Conservation (phyloP, 1,140 invertebrate genomes). For the Drosophila suzukii region DNA sequence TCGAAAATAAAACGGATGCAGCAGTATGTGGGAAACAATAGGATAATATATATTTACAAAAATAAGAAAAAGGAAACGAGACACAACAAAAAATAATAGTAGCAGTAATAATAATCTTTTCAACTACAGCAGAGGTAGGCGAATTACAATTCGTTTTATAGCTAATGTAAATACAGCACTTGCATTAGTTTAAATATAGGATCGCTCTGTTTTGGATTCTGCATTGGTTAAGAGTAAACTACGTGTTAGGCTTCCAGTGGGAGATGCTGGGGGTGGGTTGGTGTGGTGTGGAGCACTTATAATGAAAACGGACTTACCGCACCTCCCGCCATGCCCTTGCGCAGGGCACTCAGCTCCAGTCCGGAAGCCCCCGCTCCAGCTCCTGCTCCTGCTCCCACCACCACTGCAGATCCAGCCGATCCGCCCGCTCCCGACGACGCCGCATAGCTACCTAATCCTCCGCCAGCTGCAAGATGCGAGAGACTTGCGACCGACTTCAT, state of each 20-base stretch:
- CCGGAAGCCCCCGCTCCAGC: conserved; percentile 34
- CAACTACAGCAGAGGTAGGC: conserved; percentile 37
- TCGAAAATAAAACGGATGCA: conserved; percentile 69
- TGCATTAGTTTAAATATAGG: conserved; percentile 35
- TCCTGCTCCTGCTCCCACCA: conserved; percentile 31
- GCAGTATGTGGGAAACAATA: conserved; percentile 41
- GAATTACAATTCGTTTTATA: conserved; percentile 39
- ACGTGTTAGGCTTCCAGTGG: conserved; percentile 64
- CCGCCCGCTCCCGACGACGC: conserved; percentile 30
- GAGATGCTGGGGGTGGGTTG: conserved; percentile 48
- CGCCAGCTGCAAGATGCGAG: conserved; percentile 59
- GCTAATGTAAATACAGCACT: conserved; percentile 31
- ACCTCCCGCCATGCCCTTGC: conserved; percentile 75
- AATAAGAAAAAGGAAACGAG: conserved; percentile 17
- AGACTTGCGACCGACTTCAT: conserved; percentile 58
- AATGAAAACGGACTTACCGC: conserved; percentile 82
- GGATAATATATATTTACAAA: conserved; percentile 59
- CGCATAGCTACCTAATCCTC: conserved; percentile 46
- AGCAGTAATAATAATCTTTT: conserved; percentile 25
- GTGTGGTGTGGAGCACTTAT: conserved; percentile 69
- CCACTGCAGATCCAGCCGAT: conserved; percentile 17
- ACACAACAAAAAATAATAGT: conserved; percentile 52
- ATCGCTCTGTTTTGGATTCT: conserved; percentile 21
- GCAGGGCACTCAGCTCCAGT: conserved; percentile 70
- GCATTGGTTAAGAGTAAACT: conserved; percentile 54